Base-by-base conservation (phyloP, 2,797 vertebrate genomes). In the Alauda arvensis region DNA sequence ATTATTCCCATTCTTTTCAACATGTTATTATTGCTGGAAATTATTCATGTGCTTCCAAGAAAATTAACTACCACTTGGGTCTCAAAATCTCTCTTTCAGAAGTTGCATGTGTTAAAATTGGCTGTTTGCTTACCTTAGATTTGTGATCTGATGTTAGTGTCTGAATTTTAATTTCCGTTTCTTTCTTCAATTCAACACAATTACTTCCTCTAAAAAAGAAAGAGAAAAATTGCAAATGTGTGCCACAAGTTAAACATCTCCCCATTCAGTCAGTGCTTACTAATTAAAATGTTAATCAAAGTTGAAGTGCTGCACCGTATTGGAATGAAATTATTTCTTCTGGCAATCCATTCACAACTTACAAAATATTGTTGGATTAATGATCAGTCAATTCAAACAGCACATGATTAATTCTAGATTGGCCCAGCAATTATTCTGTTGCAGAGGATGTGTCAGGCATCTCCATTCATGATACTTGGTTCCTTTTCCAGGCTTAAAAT, bases 101-200 rank as follows among this genome's bases (percentile, higher is more conserved):
- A 77, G 60, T 20, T 59, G 57, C 68, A 62, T 70, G 34, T 89
- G 14, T 69, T 83, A 80, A 95, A 92, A 87, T 15, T 80, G 39
- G n/a, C 83, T 72, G 70, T 89, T 95, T 94, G 93, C 97, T 96
- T 98, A 99, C 99, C 98, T 99, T 99, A 80, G 98, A 97, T 97
- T 99, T 99, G 96, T 99, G 99, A 96, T 99, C 98, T 46, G 98
- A 97, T 52, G 96, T 96, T 83, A 99, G 93, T 7, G 97, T 98
- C 96, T 99, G 98, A 95, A 99, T 98, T 97, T 99, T 99, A 95
- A 98, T 98, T 96, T 99, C 99, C 1, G 98, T 99, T 97, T 99
- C 99, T 96, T 99, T 99, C 97, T 99, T 99, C 96, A 99, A 94
- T 94, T 99, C 99, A 37, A 98, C 98, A 94, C 98, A 99, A 97